A percentile compares a stretch with the other conserved stretches of the same genome.
Evolutionary conservation across 2,888 invertebrate genomes (phyloP).

Genomic region (Drosophila melanosoma): DNA sequence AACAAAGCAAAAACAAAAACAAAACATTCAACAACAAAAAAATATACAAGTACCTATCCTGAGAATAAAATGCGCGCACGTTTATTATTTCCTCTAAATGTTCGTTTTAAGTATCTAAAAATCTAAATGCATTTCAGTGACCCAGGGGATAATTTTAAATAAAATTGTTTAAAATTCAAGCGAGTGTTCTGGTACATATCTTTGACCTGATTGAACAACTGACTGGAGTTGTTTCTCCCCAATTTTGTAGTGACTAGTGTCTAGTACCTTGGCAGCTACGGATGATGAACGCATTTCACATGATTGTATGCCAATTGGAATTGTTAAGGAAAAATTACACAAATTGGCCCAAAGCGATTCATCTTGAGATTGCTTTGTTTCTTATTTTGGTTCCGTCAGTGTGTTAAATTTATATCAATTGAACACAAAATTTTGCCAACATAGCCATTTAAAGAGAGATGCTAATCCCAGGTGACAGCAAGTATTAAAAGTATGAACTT

Average conservation of each 20-base stretch:
- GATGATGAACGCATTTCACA: background rate
- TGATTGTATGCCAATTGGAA: background rate
- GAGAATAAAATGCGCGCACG: slow-evolving; percentile 82
- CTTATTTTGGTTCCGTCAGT: background rate
- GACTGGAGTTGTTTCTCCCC: background rate
- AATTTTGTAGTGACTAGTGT: background rate
- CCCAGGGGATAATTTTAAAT: background rate
- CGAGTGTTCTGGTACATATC: background rate
- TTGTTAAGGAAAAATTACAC: background rate
- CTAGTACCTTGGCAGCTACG: background rate
- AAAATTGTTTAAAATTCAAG: background rate
- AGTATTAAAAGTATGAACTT: background rate
- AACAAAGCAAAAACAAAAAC: slow-evolving; percentile 67
- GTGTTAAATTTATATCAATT: background rate
- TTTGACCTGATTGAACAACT: background rate
- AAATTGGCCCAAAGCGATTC: background rate
- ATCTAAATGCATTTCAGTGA: background rate
- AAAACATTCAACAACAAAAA: slow-evolving; percentile 63
- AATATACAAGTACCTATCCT: slow-evolving; percentile 84
- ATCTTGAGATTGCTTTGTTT: background rate
- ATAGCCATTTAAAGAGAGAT: background rate
- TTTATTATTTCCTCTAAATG: slow-evolving; percentile 81
- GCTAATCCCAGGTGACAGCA: background rate
- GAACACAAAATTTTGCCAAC: background rate
- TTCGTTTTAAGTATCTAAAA: slow-evolving; percentile 61